phyloP scores from a whole-genome alignment of 2,888 invertebrate species.

The Oegoconia quadripuncta region DNA sequence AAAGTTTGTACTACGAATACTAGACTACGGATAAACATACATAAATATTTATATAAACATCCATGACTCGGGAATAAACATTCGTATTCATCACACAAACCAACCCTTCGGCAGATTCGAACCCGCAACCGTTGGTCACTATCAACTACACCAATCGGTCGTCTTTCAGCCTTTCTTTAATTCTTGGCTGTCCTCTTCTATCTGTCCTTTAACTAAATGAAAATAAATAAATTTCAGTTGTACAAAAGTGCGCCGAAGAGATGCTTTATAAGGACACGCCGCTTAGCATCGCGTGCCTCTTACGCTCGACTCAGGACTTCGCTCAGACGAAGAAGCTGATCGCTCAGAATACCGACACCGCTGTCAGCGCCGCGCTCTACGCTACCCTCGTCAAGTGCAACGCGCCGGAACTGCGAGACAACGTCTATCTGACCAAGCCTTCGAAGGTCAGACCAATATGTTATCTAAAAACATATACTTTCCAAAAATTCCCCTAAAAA shows the following conservation, averaged over 20 bases:
- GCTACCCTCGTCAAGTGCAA: conserved; percentile 47
- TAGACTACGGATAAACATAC: too few relatives aligned
- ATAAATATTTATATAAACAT: too few relatives aligned
- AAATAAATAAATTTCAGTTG: conserved; percentile 32
- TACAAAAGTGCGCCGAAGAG: conserved; percentile 54
- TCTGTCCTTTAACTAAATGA: neutral
- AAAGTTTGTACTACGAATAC: too few relatives aligned
- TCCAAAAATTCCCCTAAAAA: too few relatives aligned
- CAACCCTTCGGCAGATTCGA: too few relatives aligned
- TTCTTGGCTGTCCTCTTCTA: too few relatives aligned
- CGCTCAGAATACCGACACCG: conserved; percentile 28
- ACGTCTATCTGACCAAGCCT: conserved; percentile 51
- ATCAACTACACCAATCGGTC: too few relatives aligned
- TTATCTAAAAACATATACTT: too few relatives aligned
- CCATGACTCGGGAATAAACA: too few relatives aligned
- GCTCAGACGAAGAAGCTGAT: conserved; percentile 15
- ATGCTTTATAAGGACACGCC: conserved; percentile 51
- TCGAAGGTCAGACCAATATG: conserved; percentile 33
- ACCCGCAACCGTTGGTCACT: too few relatives aligned
- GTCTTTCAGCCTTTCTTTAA: too few relatives aligned
- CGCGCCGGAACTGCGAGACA: conserved; percentile 40
- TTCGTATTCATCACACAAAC: too few relatives aligned
- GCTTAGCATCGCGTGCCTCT: conserved; percentile 48
- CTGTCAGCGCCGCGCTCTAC: conserved; percentile 47
- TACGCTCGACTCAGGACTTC: conserved; percentile 29